phyloP scores from a whole-genome alignment of 2,113 vertebrate species.

The Chloroceryle aenea region DNA sequence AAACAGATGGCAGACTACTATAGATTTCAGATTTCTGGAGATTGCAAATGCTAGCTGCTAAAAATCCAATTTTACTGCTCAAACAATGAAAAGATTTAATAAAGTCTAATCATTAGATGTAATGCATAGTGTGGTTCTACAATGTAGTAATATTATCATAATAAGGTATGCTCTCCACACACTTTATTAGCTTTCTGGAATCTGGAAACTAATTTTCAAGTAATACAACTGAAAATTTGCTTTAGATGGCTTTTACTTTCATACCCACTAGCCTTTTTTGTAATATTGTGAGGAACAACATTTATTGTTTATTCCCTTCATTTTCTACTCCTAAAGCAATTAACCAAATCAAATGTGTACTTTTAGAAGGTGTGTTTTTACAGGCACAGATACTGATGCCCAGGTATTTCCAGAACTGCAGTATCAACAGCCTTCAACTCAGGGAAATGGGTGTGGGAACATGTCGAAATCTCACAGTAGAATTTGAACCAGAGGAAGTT shows the following conservation, averaged over 20 bases:
- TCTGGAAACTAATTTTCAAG: neutral
- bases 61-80: neutral
- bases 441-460: neutral
- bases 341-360: neutral
- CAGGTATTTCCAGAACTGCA: neutral
- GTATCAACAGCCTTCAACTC: neutral
- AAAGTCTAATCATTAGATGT: neutral
- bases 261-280: neutral
- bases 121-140: neutral
- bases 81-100: neutral
- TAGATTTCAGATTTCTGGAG: neutral
- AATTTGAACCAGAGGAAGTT: neutral
- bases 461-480: neutral
- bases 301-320: neutral
- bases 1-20: neutral
- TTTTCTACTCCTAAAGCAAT: neutral
- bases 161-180: neutral
- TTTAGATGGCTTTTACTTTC: neutral
- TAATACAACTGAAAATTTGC: neutral
- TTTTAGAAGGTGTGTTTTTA: neutral
- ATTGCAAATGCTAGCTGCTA: neutral
- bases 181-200: neutral
- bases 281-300: neutral
- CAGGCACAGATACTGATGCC: neutral
- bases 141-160: neutral